Percentiles rank a stretch among this genome's conserved stretches.
phyloP scores from a whole-genome alignment of 2,113 vertebrate species.

The Hiodon tergisus region DNA sequence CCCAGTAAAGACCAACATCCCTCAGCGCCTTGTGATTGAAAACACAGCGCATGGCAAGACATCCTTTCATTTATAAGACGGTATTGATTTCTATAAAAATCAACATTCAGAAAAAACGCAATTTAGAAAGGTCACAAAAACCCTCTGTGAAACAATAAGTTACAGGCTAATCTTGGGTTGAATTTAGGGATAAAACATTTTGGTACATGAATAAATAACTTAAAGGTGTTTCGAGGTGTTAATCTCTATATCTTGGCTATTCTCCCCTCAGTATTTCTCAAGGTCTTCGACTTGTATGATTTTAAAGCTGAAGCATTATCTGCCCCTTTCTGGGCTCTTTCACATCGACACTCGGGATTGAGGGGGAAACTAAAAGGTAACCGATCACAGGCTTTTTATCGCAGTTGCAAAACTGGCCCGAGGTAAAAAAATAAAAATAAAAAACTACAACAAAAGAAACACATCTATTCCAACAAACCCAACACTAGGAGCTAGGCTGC shows the following conservation, averaged over 20 bases:
- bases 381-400: neutral
- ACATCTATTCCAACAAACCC: too few species aligned
- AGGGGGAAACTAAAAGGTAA: neutral
- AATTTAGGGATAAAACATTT: constrained; percentile 9
- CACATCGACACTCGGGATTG: neutral
- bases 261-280: neutral
- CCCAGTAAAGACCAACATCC: constrained; percentile 48
- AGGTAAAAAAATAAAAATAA: too few species aligned
- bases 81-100: constrained; percentile 56
- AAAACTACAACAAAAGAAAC: too few species aligned
- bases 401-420: too few species aligned
- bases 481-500: too few species aligned
- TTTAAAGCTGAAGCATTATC: neutral
- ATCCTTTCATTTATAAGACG: constrained; percentile 55
- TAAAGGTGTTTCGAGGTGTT: constrained; percentile 17
- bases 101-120: constrained; percentile 53
- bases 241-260: neutral
- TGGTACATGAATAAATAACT: neutral
- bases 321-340: neutral
- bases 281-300: neutral
- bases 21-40: constrained; percentile 56
- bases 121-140: constrained; percentile 59
- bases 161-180: constrained; percentile 50
- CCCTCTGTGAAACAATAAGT: constrained; percentile 54
- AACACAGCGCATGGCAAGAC: constrained; percentile 55